phyloP scores from a whole-genome alignment of 2,888 invertebrate genomes.

The Lithophane ornitopus region DNA sequence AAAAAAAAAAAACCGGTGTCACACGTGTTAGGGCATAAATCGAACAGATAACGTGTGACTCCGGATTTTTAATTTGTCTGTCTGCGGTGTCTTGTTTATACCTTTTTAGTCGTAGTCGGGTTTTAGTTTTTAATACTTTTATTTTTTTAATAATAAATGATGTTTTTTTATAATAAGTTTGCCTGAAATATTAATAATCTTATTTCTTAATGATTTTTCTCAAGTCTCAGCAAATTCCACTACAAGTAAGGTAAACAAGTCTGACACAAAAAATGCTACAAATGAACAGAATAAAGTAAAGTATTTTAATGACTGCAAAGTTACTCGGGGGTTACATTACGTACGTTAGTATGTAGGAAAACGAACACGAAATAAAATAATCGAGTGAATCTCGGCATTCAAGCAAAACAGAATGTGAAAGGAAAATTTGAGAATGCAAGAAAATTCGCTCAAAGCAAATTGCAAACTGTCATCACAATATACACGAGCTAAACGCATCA shows the following conservation, averaged over 20 bases:
- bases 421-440: not conserved
- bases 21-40: too few species aligned
- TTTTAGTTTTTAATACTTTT: too few species aligned
- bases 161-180: not conserved
- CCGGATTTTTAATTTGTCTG: too few species aligned
- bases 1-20: too few species aligned
- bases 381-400: not conserved
- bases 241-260: not conserved
- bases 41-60: too few species aligned
- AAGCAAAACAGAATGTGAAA: not conserved
- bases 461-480: slow-evolving; percentile 13
- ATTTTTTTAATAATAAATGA: slow-evolving; percentile 16
- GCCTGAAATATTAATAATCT: not conserved
- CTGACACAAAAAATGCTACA: not conserved
- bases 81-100: too few species aligned
- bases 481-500: not conserved
- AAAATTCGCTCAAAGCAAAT: not conserved
- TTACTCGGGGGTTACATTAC: not conserved
- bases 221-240: too few species aligned
- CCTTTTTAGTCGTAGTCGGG: too few species aligned
- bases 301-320: slow-evolving; percentile 16
- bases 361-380: slow-evolving; percentile 3
- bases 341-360: not conserved
- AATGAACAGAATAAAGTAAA: slow-evolving; percentile 11
- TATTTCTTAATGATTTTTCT: not conserved